Base-by-base conservation (phyloP, 2,797 vertebrate species). In the Tympanoctomys barrerae region DNA sequence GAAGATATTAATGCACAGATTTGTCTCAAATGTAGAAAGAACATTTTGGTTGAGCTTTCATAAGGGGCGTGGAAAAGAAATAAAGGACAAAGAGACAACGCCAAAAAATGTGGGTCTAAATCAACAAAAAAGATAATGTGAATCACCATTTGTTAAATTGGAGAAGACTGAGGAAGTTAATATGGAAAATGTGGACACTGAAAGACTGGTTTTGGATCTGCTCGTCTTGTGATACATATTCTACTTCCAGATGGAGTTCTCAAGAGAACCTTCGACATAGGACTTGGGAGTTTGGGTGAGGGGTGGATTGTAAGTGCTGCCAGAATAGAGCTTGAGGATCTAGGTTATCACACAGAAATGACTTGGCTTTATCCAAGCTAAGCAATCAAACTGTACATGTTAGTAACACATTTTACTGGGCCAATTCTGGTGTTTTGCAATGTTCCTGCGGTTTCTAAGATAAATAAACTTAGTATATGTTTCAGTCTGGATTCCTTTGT, bases 391-490 rank as follows among this genome's bases (percentile, higher is more conserved):
- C 82, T 61, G n/a, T 96, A 92, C 91, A 90, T 81, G 70, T 96
- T 95, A 96, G 82, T 36, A 96, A 73, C 90, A 96, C 95, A 82
- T 97, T 97, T 96, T 89, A 91, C 39, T 84, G 64, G 78, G 95
- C 91, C 89, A 94, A 0, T 64, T 95, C 94, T 97, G 92, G 88
- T 66, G 62, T 93, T 90, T 84, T 75, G 77, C 95, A 95, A 96
- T 95, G 75, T 89, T 94, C 89, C 52, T 19, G 19, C 91, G 95
- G 94, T 89, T 97, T 96, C 94, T 95, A 86, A 81, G 75, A 94
- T 92, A 95, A 84, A 97, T 94, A 89, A 97, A 97, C 89, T 73
- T 96, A 97, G 97, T 94, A 82, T 22, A 91, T 87, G 71, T 28
- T 92, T 26, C 52, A 77, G 93, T 86, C 42, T 0, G 0, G 66